These are phyloP conservation scores for Python bivittatus DNA, from an alignment of 2,113 vertebrate genomes.

Conservation along the genomic window DNA sequence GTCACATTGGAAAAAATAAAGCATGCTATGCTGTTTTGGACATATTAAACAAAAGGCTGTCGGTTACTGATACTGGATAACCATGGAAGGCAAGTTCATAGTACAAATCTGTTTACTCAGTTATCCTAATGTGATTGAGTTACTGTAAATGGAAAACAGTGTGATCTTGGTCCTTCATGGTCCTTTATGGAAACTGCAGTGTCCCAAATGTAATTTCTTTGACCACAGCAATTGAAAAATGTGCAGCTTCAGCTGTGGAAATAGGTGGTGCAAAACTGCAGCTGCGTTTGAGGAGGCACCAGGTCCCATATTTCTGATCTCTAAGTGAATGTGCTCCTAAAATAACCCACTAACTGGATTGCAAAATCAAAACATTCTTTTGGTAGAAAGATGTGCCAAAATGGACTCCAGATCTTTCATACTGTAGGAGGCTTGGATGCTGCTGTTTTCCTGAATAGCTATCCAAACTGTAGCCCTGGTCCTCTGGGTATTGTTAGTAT, in stretches of 20 bases:
- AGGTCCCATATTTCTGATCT: background rate
- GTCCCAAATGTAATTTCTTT: background rate
- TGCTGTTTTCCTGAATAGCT: constrained; percentile 39
- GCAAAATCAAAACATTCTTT: constrained; percentile 50
- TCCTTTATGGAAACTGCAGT: background rate
- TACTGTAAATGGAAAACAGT: background rate
- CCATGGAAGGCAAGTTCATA: background rate
- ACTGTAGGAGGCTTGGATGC: background rate
- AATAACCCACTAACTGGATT: constrained; percentile 47
- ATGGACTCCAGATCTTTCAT: constrained; percentile 37
- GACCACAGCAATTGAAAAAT: background rate
- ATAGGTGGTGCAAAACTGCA: background rate
- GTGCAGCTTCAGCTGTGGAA: background rate
- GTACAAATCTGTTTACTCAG: background rate
- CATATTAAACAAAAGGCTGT: background rate
- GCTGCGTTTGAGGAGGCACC: background rate
- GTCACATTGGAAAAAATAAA: background rate
- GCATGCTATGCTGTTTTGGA: background rate
- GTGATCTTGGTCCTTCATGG: background rate
- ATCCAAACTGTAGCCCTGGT: constrained; percentile 19
- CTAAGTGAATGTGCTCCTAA: background rate
- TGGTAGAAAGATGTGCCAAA: constrained; percentile 30
- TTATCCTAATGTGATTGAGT: background rate
- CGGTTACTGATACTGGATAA: background rate
- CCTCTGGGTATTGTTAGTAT: background rate